phyloP scores from a whole-genome alignment of 2,888 invertebrate genomes.

The Sympetrum striolatum region DNA sequence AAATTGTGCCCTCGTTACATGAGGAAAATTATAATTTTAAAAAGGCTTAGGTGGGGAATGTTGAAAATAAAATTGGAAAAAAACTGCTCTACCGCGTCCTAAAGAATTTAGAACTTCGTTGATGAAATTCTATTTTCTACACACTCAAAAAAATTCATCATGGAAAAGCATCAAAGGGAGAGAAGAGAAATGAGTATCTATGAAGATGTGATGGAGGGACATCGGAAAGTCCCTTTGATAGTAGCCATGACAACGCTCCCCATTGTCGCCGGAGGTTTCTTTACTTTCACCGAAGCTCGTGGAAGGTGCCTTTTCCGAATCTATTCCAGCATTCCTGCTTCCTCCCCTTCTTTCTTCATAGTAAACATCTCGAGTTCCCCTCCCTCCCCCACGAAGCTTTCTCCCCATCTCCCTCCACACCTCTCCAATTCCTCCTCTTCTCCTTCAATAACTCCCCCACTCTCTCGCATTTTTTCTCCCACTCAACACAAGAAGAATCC shows the following conservation, averaged over 20 bases:
- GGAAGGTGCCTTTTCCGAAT: neutral
- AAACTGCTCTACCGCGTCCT: no score
- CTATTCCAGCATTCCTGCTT: neutral
- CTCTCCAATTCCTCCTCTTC: neutral
- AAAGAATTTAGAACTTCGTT: no score
- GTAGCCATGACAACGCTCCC: slow-evolving; percentile 21
- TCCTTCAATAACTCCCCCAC: neutral
- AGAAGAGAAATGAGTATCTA: neutral
- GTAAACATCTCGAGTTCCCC: neutral
- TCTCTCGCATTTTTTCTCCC: neutral
- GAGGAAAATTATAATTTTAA: no score
- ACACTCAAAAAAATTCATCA: neutral
- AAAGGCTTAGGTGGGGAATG: no score
- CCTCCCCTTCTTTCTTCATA: neutral
- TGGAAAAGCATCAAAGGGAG: neutral
- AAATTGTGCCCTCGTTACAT: no score
- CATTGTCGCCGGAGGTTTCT: slow-evolving; percentile 12
- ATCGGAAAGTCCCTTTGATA: slow-evolving; percentile 23
- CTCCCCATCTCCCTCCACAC: neutral
- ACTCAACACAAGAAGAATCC: neutral
- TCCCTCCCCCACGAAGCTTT: neutral
- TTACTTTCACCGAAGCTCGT: neutral
- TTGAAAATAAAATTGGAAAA: no score
- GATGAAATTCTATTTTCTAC: no score
- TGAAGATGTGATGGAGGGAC: neutral